Conservation (phyloP, 2,113 vertebrate species). For the Connochaetes taurinus region DNA sequence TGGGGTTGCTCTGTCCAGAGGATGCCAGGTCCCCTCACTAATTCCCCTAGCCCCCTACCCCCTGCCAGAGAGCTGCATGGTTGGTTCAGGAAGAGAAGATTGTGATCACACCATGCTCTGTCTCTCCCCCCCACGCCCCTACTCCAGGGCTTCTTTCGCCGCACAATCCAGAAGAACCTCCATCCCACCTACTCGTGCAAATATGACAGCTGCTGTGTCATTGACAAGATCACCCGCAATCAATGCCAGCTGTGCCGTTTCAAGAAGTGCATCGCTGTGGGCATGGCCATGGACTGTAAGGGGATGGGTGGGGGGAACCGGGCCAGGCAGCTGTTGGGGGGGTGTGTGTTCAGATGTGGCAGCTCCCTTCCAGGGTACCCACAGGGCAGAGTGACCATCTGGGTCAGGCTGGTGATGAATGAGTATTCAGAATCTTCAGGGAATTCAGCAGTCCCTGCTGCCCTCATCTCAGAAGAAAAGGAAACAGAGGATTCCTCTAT, state of each 20-base stretch:
- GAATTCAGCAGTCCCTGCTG: not conserved
- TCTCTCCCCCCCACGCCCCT: not conserved
- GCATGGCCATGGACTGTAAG: constrained; percentile 89
- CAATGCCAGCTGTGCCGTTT: constrained; percentile 99
- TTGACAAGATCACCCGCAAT: constrained; percentile 98
- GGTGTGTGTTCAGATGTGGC: not conserved
- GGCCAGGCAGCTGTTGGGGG: not conserved
- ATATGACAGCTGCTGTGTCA: constrained; percentile 95
- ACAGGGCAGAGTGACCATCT: not conserved
- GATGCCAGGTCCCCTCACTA: not conserved
- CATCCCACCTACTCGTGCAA: constrained; percentile 96
- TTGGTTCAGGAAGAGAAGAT: not conserved
- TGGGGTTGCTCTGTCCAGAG: not conserved
- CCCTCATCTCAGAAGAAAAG: not conserved
- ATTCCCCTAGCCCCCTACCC: not conserved
- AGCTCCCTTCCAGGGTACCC: not conserved
- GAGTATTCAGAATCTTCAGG: not conserved
- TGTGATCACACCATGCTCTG: not conserved
- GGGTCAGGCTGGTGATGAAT: not conserved
- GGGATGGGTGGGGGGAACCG: not conserved
- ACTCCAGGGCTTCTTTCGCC: constrained; percentile 93
- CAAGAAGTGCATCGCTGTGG: constrained; percentile 94
- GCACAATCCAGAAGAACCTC: constrained; percentile 98
- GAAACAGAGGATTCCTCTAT: not conserved
- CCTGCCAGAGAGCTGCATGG: not conserved